These are phyloP conservation scores for Gymnoscopelus braueri DNA, from an alignment of 2,797 vertebrate species.

Conservation along the genomic window DNA sequence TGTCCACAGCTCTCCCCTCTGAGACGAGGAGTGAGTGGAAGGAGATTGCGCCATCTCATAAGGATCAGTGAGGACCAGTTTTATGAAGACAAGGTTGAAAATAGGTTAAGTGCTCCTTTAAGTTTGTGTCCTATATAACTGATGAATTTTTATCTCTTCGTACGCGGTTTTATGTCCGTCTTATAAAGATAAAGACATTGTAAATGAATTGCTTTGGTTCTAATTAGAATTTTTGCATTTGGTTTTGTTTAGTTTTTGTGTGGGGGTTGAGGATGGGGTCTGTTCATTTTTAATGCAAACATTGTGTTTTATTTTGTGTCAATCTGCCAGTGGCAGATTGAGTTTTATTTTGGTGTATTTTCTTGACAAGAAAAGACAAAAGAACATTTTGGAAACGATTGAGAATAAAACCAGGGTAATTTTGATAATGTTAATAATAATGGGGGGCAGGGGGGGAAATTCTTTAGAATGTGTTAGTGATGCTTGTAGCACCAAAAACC, in stretches of 20 bases:
- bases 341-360: constrained; percentile 53
- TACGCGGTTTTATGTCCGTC: too few species aligned
- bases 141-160: too few species aligned
- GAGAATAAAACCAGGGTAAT: constrained; percentile 43
- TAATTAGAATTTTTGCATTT: background rate
- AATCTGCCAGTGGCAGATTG: constrained; percentile 13
- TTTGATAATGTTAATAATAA: constrained; percentile 40
- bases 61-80: too few species aligned
- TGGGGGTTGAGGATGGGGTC: constrained; percentile 17
- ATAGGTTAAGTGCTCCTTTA: too few species aligned
- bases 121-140: too few species aligned
- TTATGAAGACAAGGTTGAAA: too few species aligned
- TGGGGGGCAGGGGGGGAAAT: too few species aligned
- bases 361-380: constrained; percentile 25
- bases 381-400: constrained; percentile 26
- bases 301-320: constrained; percentile 17
- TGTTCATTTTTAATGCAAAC: background rate
- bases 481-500: too few species aligned
- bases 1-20: too few species aligned
- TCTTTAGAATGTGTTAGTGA: too few species aligned
- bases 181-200: constrained; percentile 27
- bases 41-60: too few species aligned
- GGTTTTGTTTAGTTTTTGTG: constrained; percentile 6
- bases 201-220: constrained; percentile 44
- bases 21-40: too few species aligned